These are phyloP conservation scores for Micrasema minimum DNA, from an alignment of 1,140 invertebrate species.

Conservation along the genomic window DNA sequence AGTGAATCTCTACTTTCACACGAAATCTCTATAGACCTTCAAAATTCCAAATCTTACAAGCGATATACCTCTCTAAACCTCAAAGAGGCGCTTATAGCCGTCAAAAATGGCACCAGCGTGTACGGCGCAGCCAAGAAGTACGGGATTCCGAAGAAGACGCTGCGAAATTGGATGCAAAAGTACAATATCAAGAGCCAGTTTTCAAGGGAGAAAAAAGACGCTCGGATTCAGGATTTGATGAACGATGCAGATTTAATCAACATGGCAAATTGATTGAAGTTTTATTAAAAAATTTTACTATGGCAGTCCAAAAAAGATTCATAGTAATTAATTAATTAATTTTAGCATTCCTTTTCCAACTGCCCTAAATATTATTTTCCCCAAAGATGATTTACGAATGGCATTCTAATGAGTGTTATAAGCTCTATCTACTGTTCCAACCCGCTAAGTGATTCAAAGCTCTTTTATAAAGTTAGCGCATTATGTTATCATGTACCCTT, in stretches of 20 bases:
- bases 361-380: too few relatives aligned
- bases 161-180: slow-evolving; percentile 66
- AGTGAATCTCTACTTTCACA: slow-evolving; percentile 45
- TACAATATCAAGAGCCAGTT: slow-evolving; percentile 66
- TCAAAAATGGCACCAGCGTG: slow-evolving; percentile 64
- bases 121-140: slow-evolving; percentile 65
- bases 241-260: slow-evolving; percentile 42
- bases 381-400: too few relatives aligned
- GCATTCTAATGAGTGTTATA: too few relatives aligned
- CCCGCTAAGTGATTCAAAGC: too few relatives aligned
- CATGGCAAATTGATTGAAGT: slow-evolving; percentile 19
- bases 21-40: slow-evolving; percentile 63
- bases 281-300: too few relatives aligned
- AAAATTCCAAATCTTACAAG: slow-evolving; percentile 64
- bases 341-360: too few relatives aligned
- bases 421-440: too few relatives aligned
- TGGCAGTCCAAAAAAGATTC: too few relatives aligned
- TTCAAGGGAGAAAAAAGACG: slow-evolving; percentile 62
- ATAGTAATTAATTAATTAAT: too few relatives aligned
- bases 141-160: slow-evolving; percentile 63
- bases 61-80: slow-evolving; percentile 64
- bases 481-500: too few relatives aligned
- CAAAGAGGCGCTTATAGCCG: slow-evolving; percentile 61
- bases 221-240: slow-evolving; percentile 42
- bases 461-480: too few relatives aligned